phyloP scores from a whole-genome alignment of 2,113 vertebrate species.

The Saimiri boliviensis region DNA sequence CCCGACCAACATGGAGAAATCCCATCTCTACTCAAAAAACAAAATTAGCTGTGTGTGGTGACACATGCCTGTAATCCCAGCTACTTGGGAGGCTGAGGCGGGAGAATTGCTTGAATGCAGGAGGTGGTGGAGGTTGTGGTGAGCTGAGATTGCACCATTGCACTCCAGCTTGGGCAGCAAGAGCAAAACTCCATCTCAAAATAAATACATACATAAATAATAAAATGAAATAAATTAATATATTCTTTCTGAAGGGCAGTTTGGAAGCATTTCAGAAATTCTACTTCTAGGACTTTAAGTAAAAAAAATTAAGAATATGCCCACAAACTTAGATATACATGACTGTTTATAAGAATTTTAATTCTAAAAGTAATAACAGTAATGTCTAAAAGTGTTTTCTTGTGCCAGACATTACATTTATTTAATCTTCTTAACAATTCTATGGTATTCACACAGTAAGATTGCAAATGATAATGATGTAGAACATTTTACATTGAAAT shows the following conservation, averaged over 20 bases:
- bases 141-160: too few species aligned
- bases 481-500: slow-evolving; percentile 27
- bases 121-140: too few species aligned
- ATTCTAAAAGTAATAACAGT: background rate
- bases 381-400: background rate
- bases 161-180: too few species aligned
- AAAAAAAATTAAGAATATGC: slow-evolving; percentile 6
- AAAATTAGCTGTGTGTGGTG: too few species aligned
- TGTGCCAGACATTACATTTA: background rate
- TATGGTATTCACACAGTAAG: background rate
- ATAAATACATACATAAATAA: too few species aligned
- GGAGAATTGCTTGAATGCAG: too few species aligned
- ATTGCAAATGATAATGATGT: background rate
- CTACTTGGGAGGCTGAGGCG: too few species aligned
- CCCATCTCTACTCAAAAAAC: too few species aligned
- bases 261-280: background rate
- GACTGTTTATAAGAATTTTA: slow-evolving; percentile 3
- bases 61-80: too few species aligned
- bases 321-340: background rate
- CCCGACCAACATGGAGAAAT: too few species aligned
- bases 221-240: background rate
- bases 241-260: background rate
- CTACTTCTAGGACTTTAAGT: background rate
- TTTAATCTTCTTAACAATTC: background rate
- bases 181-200: too few species aligned